phyloP scores from a whole-genome alignment of 2,888 invertebrate genomes.

The Trissoscelio sp. region DNA sequence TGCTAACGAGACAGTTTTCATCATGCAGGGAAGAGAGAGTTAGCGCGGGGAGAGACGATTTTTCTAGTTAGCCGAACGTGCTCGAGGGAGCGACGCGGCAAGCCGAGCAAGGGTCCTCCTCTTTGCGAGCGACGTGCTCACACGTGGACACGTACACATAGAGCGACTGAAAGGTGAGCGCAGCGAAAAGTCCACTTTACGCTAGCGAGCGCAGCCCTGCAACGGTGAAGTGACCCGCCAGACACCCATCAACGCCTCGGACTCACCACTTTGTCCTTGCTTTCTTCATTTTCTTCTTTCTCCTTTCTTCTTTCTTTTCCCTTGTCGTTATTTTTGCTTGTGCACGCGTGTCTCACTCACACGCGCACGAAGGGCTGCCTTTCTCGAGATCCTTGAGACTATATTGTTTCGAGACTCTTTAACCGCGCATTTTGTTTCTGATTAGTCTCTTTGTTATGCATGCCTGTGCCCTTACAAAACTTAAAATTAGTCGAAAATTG shows the following conservation, averaged over 20 bases:
- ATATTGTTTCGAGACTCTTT: slow-evolving; percentile 43
- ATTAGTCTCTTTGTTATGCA: slow-evolving; percentile 46
- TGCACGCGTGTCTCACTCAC: slow-evolving; percentile 37
- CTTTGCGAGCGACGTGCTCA: slow-evolving; percentile 54
- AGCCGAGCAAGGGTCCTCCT: slow-evolving; percentile 49
- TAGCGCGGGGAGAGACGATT: slow-evolving; percentile 68
- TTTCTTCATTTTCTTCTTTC: slow-evolving; percentile 22
- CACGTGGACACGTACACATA: slow-evolving; percentile 56
- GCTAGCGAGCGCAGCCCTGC: slow-evolving; percentile 69
- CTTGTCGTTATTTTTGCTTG: slow-evolving; percentile 22
- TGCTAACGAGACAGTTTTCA: slow-evolving; percentile 78
- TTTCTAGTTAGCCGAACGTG: slow-evolving; percentile 77
- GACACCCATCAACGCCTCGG: slow-evolving; percentile 79
- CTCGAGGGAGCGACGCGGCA: slow-evolving; percentile 72
- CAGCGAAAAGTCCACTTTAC: slow-evolving; percentile 75
- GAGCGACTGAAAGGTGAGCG: slow-evolving; percentile 52
- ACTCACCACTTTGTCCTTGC: slow-evolving; percentile 66
- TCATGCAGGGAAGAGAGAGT: slow-evolving; percentile 72
- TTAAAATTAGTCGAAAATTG: too few species aligned
- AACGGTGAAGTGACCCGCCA: slow-evolving; percentile 81
- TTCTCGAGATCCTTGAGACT: slow-evolving; percentile 20
- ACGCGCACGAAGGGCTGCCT: slow-evolving; percentile 34
- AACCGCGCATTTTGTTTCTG: slow-evolving; percentile 41
- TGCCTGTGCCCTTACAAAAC: too few species aligned
- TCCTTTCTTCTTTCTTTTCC: slow-evolving; percentile 24